A percentile compares a stretch with the other conserved stretches of the same genome.
Evolutionary conservation across 2,113 vertebrate species (phyloP).

Genomic region (Corythoichthys intestinalis): DNA sequence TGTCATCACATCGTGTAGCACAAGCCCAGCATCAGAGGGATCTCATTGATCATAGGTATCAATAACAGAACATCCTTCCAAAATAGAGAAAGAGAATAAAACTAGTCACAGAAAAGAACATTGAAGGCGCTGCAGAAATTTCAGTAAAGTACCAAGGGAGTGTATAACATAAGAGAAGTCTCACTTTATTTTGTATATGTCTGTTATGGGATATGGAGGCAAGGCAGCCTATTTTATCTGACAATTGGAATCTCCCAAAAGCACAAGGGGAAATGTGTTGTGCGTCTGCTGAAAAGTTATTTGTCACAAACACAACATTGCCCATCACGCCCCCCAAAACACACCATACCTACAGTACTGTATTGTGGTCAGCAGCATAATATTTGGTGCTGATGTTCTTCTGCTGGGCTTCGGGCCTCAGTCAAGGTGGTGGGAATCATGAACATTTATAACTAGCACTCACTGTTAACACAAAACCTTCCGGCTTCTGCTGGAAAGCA

Average conservation of each 20-base stretch:
- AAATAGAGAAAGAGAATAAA: neutral
- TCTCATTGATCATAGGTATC: neutral
- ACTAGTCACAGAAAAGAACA: neutral
- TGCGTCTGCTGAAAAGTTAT: too few species aligned
- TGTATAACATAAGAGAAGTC: too few species aligned
- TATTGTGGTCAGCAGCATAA: neutral
- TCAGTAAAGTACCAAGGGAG: too few species aligned
- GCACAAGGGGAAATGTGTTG: too few species aligned
- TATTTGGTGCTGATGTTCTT: neutral
- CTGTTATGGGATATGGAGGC: too few species aligned
- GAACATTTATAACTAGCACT: neutral
- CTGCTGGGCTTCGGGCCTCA: neutral
- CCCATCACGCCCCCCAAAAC: neutral
- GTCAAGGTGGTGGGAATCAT: neutral
- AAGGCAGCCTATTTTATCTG: too few species aligned
- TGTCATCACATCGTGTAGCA: neutral
- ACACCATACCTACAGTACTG: too few species aligned
- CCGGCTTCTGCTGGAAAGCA: neutral
- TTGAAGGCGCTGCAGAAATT: too few species aligned
- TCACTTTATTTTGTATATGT: too few species aligned
- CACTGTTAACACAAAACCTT: neutral
- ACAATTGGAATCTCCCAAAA: too few species aligned
- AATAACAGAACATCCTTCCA: neutral
- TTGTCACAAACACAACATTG: too few species aligned
- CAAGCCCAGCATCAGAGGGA: neutral